These are phyloP conservation scores for Macrostomum lignano DNA, from an alignment of 1,140 invertebrate genomes.

Conservation along the genomic window DNA sequence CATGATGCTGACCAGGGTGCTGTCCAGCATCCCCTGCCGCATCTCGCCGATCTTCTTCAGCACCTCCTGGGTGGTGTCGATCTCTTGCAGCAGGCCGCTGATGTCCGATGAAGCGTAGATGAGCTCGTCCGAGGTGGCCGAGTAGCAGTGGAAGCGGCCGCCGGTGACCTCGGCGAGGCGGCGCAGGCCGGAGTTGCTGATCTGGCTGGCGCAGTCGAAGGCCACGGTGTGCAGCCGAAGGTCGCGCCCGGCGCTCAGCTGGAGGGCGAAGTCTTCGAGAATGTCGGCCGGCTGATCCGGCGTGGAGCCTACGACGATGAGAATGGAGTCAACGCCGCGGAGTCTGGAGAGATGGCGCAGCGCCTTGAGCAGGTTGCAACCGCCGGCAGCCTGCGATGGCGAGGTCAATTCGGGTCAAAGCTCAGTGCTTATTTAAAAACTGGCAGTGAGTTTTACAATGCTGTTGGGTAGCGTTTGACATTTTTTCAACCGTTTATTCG, in stretches of 20 bases:
- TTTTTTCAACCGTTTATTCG: no score
- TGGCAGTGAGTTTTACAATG: no score
- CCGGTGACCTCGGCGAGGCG: constrained; percentile 18
- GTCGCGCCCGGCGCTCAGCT: constrained; percentile 17
- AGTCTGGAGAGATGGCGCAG: constrained; percentile 22
- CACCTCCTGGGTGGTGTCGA: constrained; percentile 32
- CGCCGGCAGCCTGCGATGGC: constrained; percentile 14
- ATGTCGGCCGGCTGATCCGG: constrained; percentile 23
- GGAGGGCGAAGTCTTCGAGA: constrained; percentile 21
- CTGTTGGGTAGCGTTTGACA: no score
- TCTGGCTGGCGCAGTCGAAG: constrained; percentile 15
- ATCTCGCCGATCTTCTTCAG: constrained; percentile 53
- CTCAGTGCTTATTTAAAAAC: no score
- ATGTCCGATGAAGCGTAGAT: constrained; percentile 27
- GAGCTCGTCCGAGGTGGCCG: constrained; percentile 19
- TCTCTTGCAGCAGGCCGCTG: constrained; percentile 19
- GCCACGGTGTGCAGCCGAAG: constrained; percentile 19
- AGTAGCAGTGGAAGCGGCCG: constrained; percentile 25
- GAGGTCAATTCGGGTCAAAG: no score
- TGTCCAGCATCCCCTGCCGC: constrained; percentile 24
- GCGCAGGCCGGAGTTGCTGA: constrained; percentile 14
- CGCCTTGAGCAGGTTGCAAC: constrained; percentile 22
- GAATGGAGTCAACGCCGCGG: constrained; percentile 9
- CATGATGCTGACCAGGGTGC: constrained; percentile 22
- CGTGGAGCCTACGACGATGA: constrained; percentile 9